Percentiles rank a stretch among this genome's conserved stretches.
These are phyloP conservation scores for Willisornis vidua DNA, from an alignment of 2,113 vertebrate species.

Conservation along the genomic window DNA sequence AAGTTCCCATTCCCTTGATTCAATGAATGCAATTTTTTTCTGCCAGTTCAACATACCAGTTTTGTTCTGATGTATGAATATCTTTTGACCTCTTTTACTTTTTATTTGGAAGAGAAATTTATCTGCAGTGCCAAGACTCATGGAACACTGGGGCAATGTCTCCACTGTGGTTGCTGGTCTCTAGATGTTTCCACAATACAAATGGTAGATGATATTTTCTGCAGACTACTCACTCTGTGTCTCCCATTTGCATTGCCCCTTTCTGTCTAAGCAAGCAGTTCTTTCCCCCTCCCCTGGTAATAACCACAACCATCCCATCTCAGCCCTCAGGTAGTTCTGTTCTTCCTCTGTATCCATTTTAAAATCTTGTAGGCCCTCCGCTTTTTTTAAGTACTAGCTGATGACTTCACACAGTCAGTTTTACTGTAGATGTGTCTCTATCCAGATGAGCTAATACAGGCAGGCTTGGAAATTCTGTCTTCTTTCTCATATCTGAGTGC, in stretches of 20 bases:
- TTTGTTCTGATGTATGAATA: not conserved
- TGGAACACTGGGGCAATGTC: not conserved
- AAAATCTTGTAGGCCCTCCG: not conserved
- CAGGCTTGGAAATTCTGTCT: not conserved
- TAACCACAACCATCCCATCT: not conserved
- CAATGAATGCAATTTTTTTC: not conserved
- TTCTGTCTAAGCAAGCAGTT: not conserved
- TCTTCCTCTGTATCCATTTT: not conserved
- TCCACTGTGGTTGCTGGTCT: not conserved
- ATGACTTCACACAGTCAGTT: not conserved
- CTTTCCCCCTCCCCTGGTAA: not conserved
- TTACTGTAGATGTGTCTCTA: not conserved
- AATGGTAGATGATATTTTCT: not conserved
- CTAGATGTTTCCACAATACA: not conserved
- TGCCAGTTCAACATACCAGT: not conserved
- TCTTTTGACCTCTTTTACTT: not conserved
- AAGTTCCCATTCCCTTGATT: not conserved
- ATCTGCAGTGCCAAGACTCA: not conserved
- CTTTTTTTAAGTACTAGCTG: not conserved
- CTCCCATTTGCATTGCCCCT: rapidly evolving
- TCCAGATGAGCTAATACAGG: not conserved
- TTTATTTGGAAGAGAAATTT: not conserved
- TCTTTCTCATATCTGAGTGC: not conserved
- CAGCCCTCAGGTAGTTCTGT: not conserved
- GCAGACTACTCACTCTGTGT: not conserved